Evolutionary conservation across 2,797 vertebrate species (phyloP).

Genomic region (Psittacula echo): DNA sequence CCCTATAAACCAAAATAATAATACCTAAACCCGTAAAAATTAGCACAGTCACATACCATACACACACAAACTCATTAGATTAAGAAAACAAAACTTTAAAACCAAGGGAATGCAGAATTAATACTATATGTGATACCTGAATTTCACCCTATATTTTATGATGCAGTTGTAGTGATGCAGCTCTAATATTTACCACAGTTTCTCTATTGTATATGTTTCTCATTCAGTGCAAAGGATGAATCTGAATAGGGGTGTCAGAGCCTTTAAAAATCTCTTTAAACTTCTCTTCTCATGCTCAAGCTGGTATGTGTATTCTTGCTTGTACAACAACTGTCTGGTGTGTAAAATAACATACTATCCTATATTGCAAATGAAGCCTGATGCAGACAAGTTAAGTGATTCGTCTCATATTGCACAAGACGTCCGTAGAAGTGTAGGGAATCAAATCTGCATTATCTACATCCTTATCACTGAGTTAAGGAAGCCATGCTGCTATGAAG

Average conservation of each 20-base stretch:
- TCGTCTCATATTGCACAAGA: constrained; percentile 3
- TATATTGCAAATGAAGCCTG: not conserved
- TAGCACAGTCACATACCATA: not conserved
- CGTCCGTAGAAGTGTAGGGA: not conserved
- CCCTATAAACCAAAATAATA: not conserved
- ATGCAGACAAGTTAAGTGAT: not conserved
- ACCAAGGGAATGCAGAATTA: not conserved
- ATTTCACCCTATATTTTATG: not conserved
- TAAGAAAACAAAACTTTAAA: not conserved
- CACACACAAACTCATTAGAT: not conserved
- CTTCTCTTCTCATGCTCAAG: not conserved
- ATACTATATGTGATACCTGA: not conserved
- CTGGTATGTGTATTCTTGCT: not conserved
- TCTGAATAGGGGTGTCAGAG: not conserved
- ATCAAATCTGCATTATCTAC: not conserved
- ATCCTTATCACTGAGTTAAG: not conserved
- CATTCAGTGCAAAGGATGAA: not conserved
- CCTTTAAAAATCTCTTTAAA: not conserved
- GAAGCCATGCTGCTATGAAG: not conserved
- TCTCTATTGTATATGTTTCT: not conserved
- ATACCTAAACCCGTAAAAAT: not conserved
- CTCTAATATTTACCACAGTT: not conserved
- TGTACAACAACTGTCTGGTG: rapidly evolving
- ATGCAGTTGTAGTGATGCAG: not conserved
- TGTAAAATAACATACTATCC: not conserved